phyloP scores from a whole-genome alignment of 1,140 invertebrate species.

The Scaptomyza graminum region DNA sequence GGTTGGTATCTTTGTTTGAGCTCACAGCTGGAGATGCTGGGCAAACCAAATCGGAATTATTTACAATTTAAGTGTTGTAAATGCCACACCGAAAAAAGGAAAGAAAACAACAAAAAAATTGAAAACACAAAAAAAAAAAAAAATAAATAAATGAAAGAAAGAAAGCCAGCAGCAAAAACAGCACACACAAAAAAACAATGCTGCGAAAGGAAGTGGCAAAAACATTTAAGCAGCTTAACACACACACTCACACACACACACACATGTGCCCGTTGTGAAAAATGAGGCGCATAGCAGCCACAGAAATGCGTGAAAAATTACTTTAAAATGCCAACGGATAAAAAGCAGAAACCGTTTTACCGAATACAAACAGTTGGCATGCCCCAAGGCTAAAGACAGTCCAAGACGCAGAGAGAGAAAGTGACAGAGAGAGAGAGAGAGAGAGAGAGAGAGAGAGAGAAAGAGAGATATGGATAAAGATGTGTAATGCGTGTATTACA shows the following conservation, averaged over 20 bases:
- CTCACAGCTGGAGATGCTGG: slow-evolving; percentile 20
- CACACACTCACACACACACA: slow-evolving; percentile 26
- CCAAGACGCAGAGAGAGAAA: slow-evolving; percentile 17
- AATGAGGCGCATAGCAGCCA: slow-evolving; percentile 79
- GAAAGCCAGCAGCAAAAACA: neutral
- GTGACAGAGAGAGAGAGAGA: slow-evolving; percentile 6
- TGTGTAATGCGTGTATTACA: slow-evolving; percentile 51
- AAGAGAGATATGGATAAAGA: neutral
- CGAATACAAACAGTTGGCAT: slow-evolving; percentile 48
- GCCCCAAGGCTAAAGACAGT: slow-evolving; percentile 27
- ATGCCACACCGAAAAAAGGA: slow-evolving; percentile 52
- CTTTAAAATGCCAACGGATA: slow-evolving; percentile 75
- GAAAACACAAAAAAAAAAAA: slow-evolving; percentile 8
- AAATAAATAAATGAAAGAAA: neutral
- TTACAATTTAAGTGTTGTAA: slow-evolving; percentile 81
- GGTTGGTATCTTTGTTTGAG: neutral
- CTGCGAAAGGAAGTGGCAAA: slow-evolving; percentile 65
- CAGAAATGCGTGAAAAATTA: slow-evolving; percentile 81
- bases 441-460: slow-evolving; percentile 3
- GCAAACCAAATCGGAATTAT: slow-evolving; percentile 68
- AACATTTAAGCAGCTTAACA: slow-evolving; percentile 78
- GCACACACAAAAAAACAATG: slow-evolving; percentile 50
- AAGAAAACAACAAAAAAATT: neutral
- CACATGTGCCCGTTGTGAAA: slow-evolving; percentile 53
- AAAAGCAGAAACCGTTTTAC: slow-evolving; percentile 47